Evolutionary conservation across 2,113 vertebrate species (phyloP).

Genomic region (Phalacrocorax brasilianus): DNA sequence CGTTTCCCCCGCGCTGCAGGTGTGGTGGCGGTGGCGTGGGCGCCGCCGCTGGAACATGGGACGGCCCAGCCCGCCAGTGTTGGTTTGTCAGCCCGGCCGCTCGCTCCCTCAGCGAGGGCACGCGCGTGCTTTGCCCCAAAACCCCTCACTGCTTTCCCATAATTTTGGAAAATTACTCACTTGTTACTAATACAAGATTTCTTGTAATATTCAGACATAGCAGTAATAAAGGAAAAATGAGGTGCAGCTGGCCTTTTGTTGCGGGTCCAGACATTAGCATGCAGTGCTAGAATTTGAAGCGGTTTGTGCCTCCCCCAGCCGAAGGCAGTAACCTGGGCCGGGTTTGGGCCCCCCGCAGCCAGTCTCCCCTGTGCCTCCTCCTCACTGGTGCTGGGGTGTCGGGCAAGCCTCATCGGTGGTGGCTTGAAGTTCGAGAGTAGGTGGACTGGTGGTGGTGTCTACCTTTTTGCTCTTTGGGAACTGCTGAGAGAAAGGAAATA

Average conservation of each 20-base stretch:
- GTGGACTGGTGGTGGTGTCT: background rate
- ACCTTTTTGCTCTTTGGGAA: background rate
- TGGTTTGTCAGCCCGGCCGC: background rate
- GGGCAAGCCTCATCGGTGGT: rapidly evolving
- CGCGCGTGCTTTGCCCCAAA: rapidly evolving
- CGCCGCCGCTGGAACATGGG: rapidly evolving
- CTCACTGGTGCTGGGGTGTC: rapidly evolving
- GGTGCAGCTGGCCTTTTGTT: no score
- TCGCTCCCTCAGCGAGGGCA: rapidly evolving
- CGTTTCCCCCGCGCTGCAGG: rapidly evolving
- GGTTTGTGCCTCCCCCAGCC: rapidly evolving
- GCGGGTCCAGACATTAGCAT: rapidly evolving
- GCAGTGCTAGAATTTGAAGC: background rate
- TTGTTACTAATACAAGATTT: background rate
- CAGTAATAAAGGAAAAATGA: background rate
- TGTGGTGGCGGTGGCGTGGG: background rate
- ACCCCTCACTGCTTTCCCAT: no score
- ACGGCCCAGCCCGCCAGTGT: rapidly evolving
- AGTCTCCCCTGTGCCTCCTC: rapidly evolving
- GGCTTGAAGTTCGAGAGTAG: background rate
- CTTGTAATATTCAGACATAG: background rate
- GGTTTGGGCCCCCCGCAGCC: rapidly evolving
- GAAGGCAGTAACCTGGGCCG: no score
- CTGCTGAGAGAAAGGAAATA: background rate
- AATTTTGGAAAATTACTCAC: background rate